Conservation (phyloP, 2,113 vertebrate genomes). For the Seriola quinqueradiata region DNA sequence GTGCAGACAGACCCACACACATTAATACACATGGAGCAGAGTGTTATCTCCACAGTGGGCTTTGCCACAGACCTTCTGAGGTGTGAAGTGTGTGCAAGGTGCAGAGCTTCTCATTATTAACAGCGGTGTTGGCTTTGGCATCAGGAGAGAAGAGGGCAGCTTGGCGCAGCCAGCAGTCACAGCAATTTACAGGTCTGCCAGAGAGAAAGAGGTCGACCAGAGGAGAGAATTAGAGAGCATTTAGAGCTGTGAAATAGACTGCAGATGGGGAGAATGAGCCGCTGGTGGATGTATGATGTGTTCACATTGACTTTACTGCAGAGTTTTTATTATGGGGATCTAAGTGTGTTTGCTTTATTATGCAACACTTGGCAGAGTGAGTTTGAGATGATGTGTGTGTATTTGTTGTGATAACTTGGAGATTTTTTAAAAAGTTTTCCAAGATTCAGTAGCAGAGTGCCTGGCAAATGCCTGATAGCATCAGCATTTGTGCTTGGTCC, state of each 20-base stretch:
- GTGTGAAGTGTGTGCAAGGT: slow-evolving; percentile 62
- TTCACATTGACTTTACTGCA: slow-evolving; percentile 61
- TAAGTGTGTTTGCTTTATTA: slow-evolving; percentile 63
- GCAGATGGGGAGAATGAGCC: slow-evolving; percentile 40
- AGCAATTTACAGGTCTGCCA: slow-evolving; percentile 71
- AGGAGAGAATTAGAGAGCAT: slow-evolving; percentile 67
- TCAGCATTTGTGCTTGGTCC: slow-evolving; percentile 51
- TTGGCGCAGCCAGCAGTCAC: slow-evolving; percentile 63
- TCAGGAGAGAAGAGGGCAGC: slow-evolving; percentile 56
- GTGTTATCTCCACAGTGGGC: slow-evolving; percentile 38
- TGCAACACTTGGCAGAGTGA: slow-evolving; percentile 43
- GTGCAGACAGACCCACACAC: slow-evolving; percentile 29
- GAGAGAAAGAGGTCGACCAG: slow-evolving; percentile 61
- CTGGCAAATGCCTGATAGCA: slow-evolving; percentile 47
- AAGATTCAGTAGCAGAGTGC: slow-evolving; percentile 36
- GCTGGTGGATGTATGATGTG: slow-evolving; percentile 48
- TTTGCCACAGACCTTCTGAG: slow-evolving; percentile 52
- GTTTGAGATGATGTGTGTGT: slow-evolving; percentile 36
- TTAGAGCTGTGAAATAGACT: slow-evolving; percentile 63
- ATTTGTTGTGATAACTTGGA: slow-evolving; percentile 31
- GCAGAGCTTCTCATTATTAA: slow-evolving; percentile 63
- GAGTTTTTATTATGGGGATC: slow-evolving; percentile 48
- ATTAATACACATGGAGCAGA: background rate
- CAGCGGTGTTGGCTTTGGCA: slow-evolving; percentile 61
- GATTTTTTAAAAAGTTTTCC: slow-evolving; percentile 30